Percentiles rank a stretch among this genome's conserved stretches.
Evolutionary conservation across 2,797 vertebrate species (phyloP).

Genomic region (Halcyon smyrnensis): DNA sequence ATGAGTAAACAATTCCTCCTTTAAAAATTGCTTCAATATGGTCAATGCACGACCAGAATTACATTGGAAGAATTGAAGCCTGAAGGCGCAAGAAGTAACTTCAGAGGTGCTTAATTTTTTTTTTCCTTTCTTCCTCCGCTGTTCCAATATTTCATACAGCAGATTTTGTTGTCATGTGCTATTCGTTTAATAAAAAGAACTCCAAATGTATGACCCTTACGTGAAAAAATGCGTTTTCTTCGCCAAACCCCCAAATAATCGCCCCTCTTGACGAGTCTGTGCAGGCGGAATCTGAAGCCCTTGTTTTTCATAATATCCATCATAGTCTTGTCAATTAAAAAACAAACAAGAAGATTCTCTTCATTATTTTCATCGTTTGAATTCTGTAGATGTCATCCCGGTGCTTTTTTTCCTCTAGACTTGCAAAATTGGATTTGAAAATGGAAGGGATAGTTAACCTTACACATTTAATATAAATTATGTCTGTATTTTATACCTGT

Average conservation of each 20-base stretch:
- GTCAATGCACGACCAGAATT: background rate
- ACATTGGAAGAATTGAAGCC: background rate
- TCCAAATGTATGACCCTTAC: constrained; percentile 27
- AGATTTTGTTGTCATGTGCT: constrained; percentile 15
- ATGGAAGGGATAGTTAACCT: background rate
- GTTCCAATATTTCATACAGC: background rate
- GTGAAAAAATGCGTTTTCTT: constrained; percentile 35
- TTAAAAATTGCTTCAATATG: background rate
- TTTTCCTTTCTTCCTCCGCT: background rate
- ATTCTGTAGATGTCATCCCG: background rate
- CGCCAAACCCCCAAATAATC: constrained; percentile 17
- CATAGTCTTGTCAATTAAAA: background rate
- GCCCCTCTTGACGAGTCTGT: background rate
- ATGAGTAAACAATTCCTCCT: background rate
- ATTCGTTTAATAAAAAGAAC: constrained; percentile 12
- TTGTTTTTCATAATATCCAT: background rate
- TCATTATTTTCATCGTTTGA: background rate
- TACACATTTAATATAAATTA: background rate
- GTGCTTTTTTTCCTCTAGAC: background rate
- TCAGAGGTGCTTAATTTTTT: constrained; percentile 15
- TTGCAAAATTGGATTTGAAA: background rate
- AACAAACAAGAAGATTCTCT: background rate
- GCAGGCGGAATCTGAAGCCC: background rate
- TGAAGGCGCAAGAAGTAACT: background rate
- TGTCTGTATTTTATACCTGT: background rate